Conservation (phyloP, 2,113 vertebrate genomes). For the Rhinolophus ferrumequinum region DNA sequence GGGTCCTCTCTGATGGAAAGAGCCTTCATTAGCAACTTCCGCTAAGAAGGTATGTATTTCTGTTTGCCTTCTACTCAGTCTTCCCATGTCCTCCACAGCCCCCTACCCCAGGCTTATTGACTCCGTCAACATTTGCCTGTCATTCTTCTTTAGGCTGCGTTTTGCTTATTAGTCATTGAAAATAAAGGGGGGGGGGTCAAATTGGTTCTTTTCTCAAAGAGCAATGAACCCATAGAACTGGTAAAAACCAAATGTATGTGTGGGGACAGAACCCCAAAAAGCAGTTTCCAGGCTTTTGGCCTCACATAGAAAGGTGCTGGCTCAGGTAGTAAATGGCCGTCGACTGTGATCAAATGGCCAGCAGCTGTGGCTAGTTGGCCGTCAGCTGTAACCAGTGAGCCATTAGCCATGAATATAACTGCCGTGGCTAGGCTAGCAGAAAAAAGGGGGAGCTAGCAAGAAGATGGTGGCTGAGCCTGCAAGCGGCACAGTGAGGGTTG, state of each 20-base stretch:
- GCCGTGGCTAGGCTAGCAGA: no score
- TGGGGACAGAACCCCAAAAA: no score
- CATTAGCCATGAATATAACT: no score
- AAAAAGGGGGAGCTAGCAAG: no score
- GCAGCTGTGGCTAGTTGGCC: no score
- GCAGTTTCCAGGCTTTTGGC: no score
- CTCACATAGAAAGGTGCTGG: no score
- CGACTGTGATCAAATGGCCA: no score
- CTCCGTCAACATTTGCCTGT: background rate
- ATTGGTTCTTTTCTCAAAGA: background rate
- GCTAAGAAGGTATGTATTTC: background rate
- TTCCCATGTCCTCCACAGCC: background rate
- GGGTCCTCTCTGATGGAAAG: background rate
- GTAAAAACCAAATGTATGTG: background rate
- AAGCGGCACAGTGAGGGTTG: no score
- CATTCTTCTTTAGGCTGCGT: background rate
- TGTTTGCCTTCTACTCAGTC: background rate
- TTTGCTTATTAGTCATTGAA: conserved; percentile 14
- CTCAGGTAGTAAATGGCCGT: no score
- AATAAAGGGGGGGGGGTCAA: background rate
- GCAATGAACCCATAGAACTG: background rate
- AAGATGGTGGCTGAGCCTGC: no score
- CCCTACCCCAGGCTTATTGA: background rate
- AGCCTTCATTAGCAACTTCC: background rate
- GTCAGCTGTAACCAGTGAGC: no score